Base-by-base conservation (phyloP, 2,888 invertebrate genomes). In the Himalopsyche tibetana region DNA sequence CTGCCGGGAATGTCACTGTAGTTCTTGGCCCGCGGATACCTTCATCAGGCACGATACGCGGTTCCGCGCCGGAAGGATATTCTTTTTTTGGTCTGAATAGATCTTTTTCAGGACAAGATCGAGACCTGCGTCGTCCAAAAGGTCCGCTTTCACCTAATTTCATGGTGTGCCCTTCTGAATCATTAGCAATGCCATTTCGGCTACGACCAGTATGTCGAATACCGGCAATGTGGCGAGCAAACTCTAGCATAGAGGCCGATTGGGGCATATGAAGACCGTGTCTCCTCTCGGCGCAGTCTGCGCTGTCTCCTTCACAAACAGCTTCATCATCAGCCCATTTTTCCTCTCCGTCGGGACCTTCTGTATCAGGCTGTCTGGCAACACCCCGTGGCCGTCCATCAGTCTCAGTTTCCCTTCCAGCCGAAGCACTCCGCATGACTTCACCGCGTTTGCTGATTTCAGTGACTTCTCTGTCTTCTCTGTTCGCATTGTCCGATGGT, bases 91-190 rank as follows among this genome's bases (percentile, higher is more conserved):
- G 74, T 74, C 38, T n/a, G 36, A 36, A 74, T 55, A 82, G 55
- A 55, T 56, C 84, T 12, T 95, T 93, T 88, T 95, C 94, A 0
- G 96, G 95, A 89, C 95, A 95, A 4, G 96, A 96, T 89, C 94
- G 94, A n/a, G 95, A 93, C 85, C 95, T 92, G 45, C 94, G 93
- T 80, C 95, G 93, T 4, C 19, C 28, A 36, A 38, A 11, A 9
- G 17, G 38, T n/a, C 28, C 84, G 11, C 55, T 36, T 8, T 51
- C 38, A 40, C 42, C 85, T 11, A 40, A 36, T 74, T 38, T 19
- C 19, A 36, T 19, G 17, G 40, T 45, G 9, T 36, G 74, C 36
- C 74, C 74, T 15, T 74, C 74, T 1, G 74, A 28, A 36, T 19
- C 36, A 1, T 15, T 15, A 5, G 36, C 36, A 36, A 36, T 36